Evolutionary conservation across 2,113 vertebrate genomes (phyloP), one percentile per base, ranked within the genome.

Genomic region (Chaetura pelagica): DNA sequence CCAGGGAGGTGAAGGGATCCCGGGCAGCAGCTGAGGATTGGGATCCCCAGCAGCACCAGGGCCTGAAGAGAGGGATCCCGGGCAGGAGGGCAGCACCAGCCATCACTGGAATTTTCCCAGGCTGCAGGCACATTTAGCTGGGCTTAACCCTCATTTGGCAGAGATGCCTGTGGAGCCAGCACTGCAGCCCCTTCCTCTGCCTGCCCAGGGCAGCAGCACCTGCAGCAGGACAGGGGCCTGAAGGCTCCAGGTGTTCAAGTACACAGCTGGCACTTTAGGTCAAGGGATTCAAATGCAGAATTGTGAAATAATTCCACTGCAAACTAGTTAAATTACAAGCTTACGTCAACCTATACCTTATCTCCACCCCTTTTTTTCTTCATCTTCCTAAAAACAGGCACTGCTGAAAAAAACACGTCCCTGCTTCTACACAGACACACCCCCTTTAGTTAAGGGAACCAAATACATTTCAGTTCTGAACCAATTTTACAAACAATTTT

Each of bases 111-210:
- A 63, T 61, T 51, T 49, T 46, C 72, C 92, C 77, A 76, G 26
- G 7, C 66, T 1, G 2, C 1, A 3, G 80, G 61, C 12, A 30
- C 9, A 44, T 38, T 7, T 49, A 1, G 51, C 34, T 15, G 62
- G 78, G 48, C 54, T 86, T 42, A 4, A n/a, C 10, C 7, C 3
- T 21, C 38, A 49, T 8, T 10, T 9, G 75, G 32, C 83, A 68
- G 17, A 1, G 0, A 8, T 0, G 3, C 32, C 15, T 2, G 4
- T 5, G 15, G 30, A 49, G 71, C 46, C 2, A 1, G 32, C 12
- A 2, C 6, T 1, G 3, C 51, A 61, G 18, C 20, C 40, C 40
- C 40, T 42, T 46, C 49, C 49, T 49, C 22, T 49, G 49, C 66
- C 34, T 27, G 26, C 20, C 6, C 8, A 48, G 2, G 7, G 58